Evolutionary conservation across 2,797 vertebrate species (phyloP).

Genomic region (Columba guinea): DNA sequence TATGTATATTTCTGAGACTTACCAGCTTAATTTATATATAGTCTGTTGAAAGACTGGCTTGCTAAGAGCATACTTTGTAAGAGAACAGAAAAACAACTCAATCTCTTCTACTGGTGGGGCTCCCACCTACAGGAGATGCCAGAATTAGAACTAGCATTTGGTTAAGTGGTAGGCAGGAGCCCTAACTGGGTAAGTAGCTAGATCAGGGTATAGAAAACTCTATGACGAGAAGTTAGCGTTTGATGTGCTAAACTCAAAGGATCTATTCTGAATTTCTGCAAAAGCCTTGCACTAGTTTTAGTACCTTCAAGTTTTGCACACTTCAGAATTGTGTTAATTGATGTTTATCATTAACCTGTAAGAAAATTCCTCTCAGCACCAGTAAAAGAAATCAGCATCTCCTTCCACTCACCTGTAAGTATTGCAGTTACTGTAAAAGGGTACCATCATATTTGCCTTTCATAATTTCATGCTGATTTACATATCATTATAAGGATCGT

Average conservation of each 20-base stretch:
- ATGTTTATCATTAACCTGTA: neutral
- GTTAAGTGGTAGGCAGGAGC: constrained; percentile 28
- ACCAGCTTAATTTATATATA: constrained; percentile 7
- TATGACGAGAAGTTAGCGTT: neutral
- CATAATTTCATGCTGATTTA: neutral
- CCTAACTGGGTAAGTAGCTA: neutral
- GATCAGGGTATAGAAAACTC: neutral
- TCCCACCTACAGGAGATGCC: constrained; percentile 48
- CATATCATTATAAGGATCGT: neutral
- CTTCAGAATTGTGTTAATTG: neutral
- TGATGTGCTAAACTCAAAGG: neutral
- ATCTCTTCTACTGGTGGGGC: neutral
- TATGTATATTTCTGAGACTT: neutral
- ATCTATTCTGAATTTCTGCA: neutral
- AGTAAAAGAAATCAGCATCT: neutral
- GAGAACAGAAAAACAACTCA: constrained; percentile 9
- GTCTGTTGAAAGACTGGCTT: constrained; percentile 8
- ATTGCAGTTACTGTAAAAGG: neutral
- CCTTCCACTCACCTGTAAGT: neutral
- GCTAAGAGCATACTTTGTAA: neutral
- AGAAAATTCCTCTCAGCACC: neutral
- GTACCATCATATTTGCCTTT: neutral
- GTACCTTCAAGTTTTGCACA: neutral
- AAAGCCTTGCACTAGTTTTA: neutral
- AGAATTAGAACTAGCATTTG: constrained; percentile 53